phyloP scores from a whole-genome alignment of 1,140 invertebrate genomes.

The Diorhabda sublineata region DNA sequence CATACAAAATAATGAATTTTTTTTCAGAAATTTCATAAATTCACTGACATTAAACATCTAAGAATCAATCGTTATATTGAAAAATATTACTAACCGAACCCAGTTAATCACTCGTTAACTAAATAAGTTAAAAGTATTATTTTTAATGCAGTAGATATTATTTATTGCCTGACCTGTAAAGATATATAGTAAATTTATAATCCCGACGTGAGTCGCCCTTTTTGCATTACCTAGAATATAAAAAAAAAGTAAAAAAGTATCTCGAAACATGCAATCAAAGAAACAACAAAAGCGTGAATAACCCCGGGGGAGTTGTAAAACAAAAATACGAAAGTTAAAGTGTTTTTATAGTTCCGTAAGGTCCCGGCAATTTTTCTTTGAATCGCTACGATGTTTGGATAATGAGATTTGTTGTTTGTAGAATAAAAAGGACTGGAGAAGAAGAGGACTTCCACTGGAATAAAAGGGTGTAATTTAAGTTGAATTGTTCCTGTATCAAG shows the following conservation, averaged over 20 bases:
- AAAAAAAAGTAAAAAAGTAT: slow-evolving; percentile 1
- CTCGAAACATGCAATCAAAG: neutral
- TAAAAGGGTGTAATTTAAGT: neutral
- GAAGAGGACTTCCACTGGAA: neutral
- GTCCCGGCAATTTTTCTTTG: neutral
- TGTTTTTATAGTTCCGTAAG: slow-evolving; percentile 2
- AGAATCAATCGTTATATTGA: no score
- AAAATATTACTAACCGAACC: no score
- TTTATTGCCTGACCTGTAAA: no score
- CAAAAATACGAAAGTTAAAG: slow-evolving; percentile 2
- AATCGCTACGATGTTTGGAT: slow-evolving; percentile 2
- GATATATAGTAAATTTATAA: no score
- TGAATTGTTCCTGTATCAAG: neutral
- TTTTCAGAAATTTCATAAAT: no score
- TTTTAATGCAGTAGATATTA: no score
- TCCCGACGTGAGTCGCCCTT: no score
- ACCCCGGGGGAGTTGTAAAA: neutral
- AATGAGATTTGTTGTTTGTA: slow-evolving; percentile 1
- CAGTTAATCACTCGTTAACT: no score
- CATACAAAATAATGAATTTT: no score
- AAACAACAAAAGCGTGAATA: slow-evolving; percentile 2
- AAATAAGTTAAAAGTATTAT: no score
- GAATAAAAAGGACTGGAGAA: neutral
- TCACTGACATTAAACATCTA: no score
- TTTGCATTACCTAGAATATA: neutral